Conservation (phyloP, 2,797 vertebrate species). For the Sebastes oblongus region DNA sequence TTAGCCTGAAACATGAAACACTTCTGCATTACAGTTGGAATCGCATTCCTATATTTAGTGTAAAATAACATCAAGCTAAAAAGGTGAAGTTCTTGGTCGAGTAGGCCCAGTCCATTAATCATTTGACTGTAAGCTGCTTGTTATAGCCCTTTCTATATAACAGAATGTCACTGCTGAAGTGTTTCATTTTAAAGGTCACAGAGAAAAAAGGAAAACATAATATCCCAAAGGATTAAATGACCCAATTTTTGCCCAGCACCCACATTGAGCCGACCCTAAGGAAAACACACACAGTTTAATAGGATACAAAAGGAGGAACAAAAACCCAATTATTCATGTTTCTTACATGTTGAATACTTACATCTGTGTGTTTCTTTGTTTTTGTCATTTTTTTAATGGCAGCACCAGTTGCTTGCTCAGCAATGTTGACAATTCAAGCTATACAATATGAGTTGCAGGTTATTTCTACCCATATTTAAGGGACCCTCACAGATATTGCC, state of each 20-base stretch:
- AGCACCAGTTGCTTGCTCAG: neutral
- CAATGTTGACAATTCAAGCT: neutral
- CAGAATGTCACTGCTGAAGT: conserved; percentile 41
- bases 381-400: neutral
- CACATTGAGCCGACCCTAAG: conserved; percentile 46
- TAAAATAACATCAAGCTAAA: neutral
- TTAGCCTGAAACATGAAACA: neutral
- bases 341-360: neutral
- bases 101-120: neutral
- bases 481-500: neutral
- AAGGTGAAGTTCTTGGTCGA: neutral
- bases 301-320: conserved; percentile 31
- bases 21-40: neutral
- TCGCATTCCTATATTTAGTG: neutral
- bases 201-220: conserved; percentile 32
- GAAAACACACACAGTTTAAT: conserved; percentile 42
- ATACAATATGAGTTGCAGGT: neutral
- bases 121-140: conserved; percentile 6
- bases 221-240: conserved; percentile 67
- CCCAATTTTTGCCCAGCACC: conserved; percentile 71
- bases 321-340: conserved; percentile 9
- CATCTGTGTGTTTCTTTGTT: neutral
- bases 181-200: conserved; percentile 72
- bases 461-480: neutral
- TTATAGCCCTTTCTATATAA: conserved; percentile 27